Evolutionary conservation across 1,140 invertebrate genomes (phyloP), one percentile per base, ranked within the genome.

Genomic region (Micrasema longulum): DNA sequence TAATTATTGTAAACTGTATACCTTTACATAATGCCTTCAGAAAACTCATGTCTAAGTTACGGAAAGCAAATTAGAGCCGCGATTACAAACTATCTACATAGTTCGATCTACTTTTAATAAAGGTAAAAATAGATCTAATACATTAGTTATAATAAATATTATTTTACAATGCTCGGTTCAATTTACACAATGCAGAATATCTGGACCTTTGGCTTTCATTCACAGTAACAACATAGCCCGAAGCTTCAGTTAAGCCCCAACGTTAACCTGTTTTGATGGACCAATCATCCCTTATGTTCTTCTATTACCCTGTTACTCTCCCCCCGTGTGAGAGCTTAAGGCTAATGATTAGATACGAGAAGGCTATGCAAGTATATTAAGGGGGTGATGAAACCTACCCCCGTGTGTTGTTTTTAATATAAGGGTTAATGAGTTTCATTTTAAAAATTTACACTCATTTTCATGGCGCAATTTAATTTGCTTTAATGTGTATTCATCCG

Each of bases 271-370:
- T 66, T 69, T 48, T 67, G 67, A 74, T 74, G 66, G 62, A 68
- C 57, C 72, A 66, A 74, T 74, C 72, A 69, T 45, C 60, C 57
- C 66, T 73, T 47, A 43, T 60, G 43, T 60, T 63, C 69, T 41
- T n/a, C 47, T 60, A 31, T 60, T 38, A 60, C 26, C 47, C 22
- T 45, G 20, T 50, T 55, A 48, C 53, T 55, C 53, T 41, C 43
- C 22, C 36, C 43, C 20, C 35, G n/a, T 20, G 5, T 45, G 43
- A 6, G 22, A 23, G 66, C 66, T 69, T 60, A 57, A 6, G 35
- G 66, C 41, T 69, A 69, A 69, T 69, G 48, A 73, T 63, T 63
- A 69, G 72, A 73, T 73, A 73, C 50, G 72, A 53, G 66, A 65
- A 53, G 35, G 57, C 43, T 41, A 45, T 31, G 60, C 26, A 53